Conservation (phyloP, 1,140 invertebrate genomes). For the Mamestra configurata region DNA sequence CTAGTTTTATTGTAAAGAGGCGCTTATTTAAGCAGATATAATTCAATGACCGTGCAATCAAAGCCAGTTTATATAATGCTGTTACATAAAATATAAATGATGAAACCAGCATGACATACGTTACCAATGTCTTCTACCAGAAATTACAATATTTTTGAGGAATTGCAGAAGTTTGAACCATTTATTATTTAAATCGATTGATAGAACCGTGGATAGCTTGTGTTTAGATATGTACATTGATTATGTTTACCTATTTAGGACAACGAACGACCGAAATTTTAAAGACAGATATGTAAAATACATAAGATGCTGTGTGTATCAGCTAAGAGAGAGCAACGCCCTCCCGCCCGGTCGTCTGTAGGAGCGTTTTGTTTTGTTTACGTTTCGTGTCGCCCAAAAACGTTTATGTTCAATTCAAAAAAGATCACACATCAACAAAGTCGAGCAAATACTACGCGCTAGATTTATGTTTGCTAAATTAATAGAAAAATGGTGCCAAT, state of each 20-base stretch:
- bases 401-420: conserved; percentile 56
- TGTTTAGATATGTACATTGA: not conserved
- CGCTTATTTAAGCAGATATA: conserved; percentile 40
- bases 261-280: conserved; percentile 22
- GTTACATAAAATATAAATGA: conserved; percentile 81
- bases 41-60: conserved; percentile 72
- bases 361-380: conserved; percentile 72
- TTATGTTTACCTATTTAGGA: conserved; percentile 36
- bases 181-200: not conserved
- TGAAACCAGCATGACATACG: conserved; percentile 75
- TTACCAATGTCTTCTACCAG: conserved; percentile 73
- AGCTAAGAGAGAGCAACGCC: conserved; percentile 69
- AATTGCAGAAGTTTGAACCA: not conserved
- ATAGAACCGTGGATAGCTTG: not conserved
- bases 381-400: conserved; percentile 67
- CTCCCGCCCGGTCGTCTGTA: conserved; percentile 69
- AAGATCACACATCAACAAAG: conserved; percentile 44
- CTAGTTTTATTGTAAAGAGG: conserved; percentile 33
- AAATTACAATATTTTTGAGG: not conserved
- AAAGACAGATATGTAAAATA: conserved; percentile 38
- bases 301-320: conserved; percentile 52
- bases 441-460: conserved; percentile 16
- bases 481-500: conserved; percentile 45
- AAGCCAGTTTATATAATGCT: conserved; percentile 75
- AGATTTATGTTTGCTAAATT: conserved; percentile 26